Evolutionary conservation across 2,797 vertebrate genomes (phyloP).

Genomic region (Sardinella longiceps): DNA sequence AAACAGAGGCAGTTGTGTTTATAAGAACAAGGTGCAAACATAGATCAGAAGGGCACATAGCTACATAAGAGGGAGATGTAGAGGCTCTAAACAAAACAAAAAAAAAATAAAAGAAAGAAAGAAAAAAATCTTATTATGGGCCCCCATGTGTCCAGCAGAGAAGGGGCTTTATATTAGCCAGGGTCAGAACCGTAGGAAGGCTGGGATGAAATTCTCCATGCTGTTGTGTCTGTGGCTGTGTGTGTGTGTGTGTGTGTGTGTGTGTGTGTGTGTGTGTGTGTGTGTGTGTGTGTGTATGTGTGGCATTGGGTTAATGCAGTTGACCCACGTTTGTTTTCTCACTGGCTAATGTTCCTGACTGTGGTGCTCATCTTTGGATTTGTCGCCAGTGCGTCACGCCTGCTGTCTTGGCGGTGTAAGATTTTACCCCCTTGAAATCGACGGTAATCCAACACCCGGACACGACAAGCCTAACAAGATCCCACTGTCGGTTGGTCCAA

Average conservation of each 20-base stretch:
- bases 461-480: slow-evolving; percentile 61
- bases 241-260: slow-evolving; percentile 52
- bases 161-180: background rate
- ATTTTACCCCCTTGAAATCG: slow-evolving; percentile 55
- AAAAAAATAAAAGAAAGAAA: background rate
- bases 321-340: slow-evolving; percentile 50
- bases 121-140: background rate
- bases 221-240: slow-evolving; percentile 43
- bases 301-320: slow-evolving; percentile 53
- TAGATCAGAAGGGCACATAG: background rate
- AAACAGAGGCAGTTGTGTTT: background rate
- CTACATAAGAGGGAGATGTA: background rate
- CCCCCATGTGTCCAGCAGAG: background rate
- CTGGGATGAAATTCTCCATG: slow-evolving; percentile 53
- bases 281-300: slow-evolving; percentile 47
- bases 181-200: slow-evolving; percentile 50
- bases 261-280: slow-evolving; percentile 52
- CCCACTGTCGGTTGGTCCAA: slow-evolving; percentile 37
- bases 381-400: slow-evolving; percentile 60
- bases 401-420: slow-evolving; percentile 62
- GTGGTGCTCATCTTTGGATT: slow-evolving; percentile 58
- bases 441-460: slow-evolving; percentile 61
- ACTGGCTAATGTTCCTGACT: slow-evolving; percentile 51
- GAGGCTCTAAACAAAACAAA: background rate
- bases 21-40: background rate